Conservation (phyloP, 2,113 vertebrate genomes). For the Eudyptes chrysolophus region DNA sequence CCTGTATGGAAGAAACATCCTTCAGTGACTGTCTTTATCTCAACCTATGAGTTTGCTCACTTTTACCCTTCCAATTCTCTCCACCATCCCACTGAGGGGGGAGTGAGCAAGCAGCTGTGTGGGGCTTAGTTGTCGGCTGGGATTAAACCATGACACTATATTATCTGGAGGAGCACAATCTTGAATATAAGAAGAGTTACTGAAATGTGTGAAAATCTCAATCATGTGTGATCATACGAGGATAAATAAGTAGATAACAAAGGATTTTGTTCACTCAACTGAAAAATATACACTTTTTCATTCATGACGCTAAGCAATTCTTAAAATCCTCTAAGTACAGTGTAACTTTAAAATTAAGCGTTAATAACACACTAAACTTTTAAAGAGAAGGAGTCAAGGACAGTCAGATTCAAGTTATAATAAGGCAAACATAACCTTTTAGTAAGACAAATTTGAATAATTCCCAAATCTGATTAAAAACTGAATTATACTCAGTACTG, state of each 20-base stretch:
- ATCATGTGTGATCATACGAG: neutral
- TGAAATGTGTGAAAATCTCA: neutral
- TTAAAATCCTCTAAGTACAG: neutral
- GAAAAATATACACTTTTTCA: neutral
- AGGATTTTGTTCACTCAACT: neutral
- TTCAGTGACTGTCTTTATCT: neutral
- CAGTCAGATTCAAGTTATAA: neutral
- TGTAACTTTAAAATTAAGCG: neutral
- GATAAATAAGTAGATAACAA: neutral
- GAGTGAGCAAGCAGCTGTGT: too few relatives aligned
- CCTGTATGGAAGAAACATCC: neutral
- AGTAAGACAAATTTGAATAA: neutral
- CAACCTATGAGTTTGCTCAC: too few relatives aligned
- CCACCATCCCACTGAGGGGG: too few relatives aligned
- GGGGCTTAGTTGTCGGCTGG: too few relatives aligned
- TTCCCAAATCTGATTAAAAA: neutral
- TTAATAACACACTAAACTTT: neutral
- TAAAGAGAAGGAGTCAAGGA: neutral
- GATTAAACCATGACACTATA: neutral
- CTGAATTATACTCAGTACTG: neutral
- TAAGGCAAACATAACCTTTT: neutral
- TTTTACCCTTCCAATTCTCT: too few relatives aligned
- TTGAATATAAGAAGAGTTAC: neutral
- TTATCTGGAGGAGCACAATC: neutral
- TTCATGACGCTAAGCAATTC: neutral